Base-by-base conservation (phyloP, 1,140 invertebrate species). In the Agrypnia vestita region DNA sequence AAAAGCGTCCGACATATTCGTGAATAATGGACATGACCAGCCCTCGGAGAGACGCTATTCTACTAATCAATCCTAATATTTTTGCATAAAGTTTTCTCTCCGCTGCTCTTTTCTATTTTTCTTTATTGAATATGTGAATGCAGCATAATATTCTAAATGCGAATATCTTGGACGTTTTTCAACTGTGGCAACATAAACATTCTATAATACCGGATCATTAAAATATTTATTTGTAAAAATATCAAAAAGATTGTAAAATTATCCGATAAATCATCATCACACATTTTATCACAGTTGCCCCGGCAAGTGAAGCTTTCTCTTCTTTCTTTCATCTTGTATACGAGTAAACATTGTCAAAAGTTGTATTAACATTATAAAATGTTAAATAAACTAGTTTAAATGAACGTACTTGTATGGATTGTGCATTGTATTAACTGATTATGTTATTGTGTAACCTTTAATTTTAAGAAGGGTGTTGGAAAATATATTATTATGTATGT, bases 401-500 rank as follows among this genome's bases (percentile, higher is more conserved):
- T 21, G 59, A 13, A 53, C 17, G 11, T 44, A 53, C 9, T 35
- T 43, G 46, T 51, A 51, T 72, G 49, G 17, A 73, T 73, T 73
- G 49, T 73, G 19, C 49, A 73, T 73, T 73, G 67, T 73, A 53
- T 73, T 44, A 75, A 75, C 73, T 75, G 73, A 75, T 75, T 44
- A 46, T 69, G 43, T 55, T 35, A 25, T 76, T 76, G 44, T 76
- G 35, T 76, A 76, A 62, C 73, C 55, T 62, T 12, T 76, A 61
- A 12, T 53, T 47, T 76, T 76, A 59, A 74, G 55, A 61, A 44
- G 21, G 80, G 80, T 82, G 80, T 79, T 69, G 80, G 80, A 78
- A 72, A 78, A 79, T 76, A 82, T 72, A 59, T 76, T 80, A 21
- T 44, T 76, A 67, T 79, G 62, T 79, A 76, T 82, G 80, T 82